A percentile compares a stretch with the other conserved stretches of the same genome.
Conservation (phyloP, 2,888 invertebrate species). For the Drosophila setosimentum region DNA sequence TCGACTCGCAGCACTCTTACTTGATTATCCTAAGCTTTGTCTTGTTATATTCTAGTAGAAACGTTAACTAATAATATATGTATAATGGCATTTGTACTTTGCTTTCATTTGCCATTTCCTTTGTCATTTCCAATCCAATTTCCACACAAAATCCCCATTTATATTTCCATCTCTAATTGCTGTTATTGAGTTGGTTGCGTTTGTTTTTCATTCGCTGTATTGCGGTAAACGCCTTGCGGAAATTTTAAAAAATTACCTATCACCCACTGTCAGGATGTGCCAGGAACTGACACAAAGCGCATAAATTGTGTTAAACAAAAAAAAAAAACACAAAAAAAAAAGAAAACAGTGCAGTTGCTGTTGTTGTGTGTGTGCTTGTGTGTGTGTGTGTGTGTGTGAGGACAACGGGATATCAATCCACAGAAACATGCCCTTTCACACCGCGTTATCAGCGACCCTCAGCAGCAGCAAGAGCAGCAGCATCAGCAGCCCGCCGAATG, state of each 20-base stretch:
- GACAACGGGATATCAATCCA: constrained; percentile 84
- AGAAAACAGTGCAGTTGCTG: constrained; percentile 42
- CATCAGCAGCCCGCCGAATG: constrained; percentile 4
- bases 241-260: constrained; percentile 57
- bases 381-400: constrained; percentile 27
- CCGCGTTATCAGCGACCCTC: constrained; percentile 69
- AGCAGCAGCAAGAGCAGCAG: neutral
- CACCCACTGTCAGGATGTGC: constrained; percentile 61
- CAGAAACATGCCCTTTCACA: constrained; percentile 85
- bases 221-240: constrained; percentile 64
- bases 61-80: no score
- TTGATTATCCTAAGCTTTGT: no score
- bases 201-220: constrained; percentile 33
- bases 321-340: constrained; percentile 33
- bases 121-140: neutral
- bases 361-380: constrained; percentile 19
- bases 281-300: constrained; percentile 47
- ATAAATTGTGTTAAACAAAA: constrained; percentile 62
- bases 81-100: neutral
- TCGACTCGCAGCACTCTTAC: no score
- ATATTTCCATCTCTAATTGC: constrained; percentile 45
- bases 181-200: constrained; percentile 53
- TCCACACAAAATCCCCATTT: neutral
- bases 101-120: constrained; percentile 1
- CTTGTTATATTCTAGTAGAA: no score